Base-by-base conservation (phyloP, 2,888 invertebrate genomes). In the Anaspis maculata region DNA sequence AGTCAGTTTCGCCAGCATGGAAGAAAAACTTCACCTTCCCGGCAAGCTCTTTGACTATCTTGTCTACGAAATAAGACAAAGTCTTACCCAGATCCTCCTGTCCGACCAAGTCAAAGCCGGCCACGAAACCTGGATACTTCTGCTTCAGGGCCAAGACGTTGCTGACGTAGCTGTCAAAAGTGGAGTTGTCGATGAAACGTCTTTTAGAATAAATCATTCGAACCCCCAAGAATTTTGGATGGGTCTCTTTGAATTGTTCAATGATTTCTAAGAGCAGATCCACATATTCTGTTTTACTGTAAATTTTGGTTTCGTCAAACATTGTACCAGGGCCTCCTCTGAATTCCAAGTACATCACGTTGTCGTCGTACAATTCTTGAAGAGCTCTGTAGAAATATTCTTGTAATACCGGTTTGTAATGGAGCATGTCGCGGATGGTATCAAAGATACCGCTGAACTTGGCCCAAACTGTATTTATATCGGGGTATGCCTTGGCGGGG, bases 71-170 rank as follows among this genome's bases (percentile, higher is more conserved):
- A 10, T 75, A 70, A 21, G 71, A 58, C 1, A 87, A 58, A 0
- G 82, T 76, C 21, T 66, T 61, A 0, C 84, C 84, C 26, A 65
- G 54, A 50, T 87, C 86, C 58, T 88, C 88, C 51, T 83, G 80
- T 0, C 86, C 86, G 0, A 87, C 84, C 37, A 89, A 68, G 66
- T 88, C 88, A 45, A 87, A 85, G 3, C 87, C 88, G 14, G 77
- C 80, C 21, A 87, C 68, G 35, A 78, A 73, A 9, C 77, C 69
- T 0, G 84, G 79, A 57, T 76, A 74, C 6, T 63, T 55, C 1
- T 48, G 49, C 57, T 74, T 70, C n/a, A n/a, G n/a, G n/a, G n/a
- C n/a, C n/a, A n/a, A n/a, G n/a, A n/a, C n/a, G n/a, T n/a, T n/a
- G n/a, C n/a, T n/a, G n/a, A n/a, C n/a, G n/a, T n/a, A n/a, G n/a